Percentiles rank a stretch among this genome's conserved stretches.
Conservation (phyloP, 1,140 invertebrate species). For the Eurytemora carolleeae region DNA sequence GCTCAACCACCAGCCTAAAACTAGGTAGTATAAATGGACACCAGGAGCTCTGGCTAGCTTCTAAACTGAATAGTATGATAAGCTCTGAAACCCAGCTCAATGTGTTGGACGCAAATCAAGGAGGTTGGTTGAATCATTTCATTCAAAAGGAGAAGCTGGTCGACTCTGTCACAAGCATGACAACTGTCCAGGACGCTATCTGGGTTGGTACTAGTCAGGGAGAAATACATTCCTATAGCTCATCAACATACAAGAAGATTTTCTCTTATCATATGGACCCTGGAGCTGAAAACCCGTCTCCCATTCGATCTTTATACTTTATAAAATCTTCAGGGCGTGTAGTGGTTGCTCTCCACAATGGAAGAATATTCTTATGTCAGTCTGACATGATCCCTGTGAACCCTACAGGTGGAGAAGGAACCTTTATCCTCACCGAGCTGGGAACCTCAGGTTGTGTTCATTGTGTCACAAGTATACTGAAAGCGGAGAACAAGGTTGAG, state of each 20-base stretch:
- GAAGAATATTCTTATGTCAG: conserved; percentile 48
- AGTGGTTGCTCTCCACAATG: conserved; percentile 47
- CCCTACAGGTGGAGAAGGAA: conserved; percentile 40
- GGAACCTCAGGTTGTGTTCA: conserved; percentile 24
- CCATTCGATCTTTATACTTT: not conserved
- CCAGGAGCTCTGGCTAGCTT: conserved; percentile 5
- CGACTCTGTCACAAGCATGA: conserved; percentile 22
- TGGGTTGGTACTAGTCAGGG: conserved; percentile 70
- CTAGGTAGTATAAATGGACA: not conserved
- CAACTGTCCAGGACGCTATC: conserved; percentile 37
- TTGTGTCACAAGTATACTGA: conserved; percentile 1
- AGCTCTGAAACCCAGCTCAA: not conserved
- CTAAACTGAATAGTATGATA: not conserved
- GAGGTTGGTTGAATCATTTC: conserved; percentile 13
- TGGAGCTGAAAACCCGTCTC: not conserved
- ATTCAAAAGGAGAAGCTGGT: conserved; percentile 19
- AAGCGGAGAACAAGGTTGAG: conserved; percentile 27
- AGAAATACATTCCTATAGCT: conserved; percentile 47
- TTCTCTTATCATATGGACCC: conserved; percentile 13
- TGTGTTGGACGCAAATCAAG: not conserved
- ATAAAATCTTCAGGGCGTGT: conserved; percentile 35
- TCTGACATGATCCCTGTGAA: conserved; percentile 36
- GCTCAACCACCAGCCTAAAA: not conserved
- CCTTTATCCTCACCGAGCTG: conserved; percentile 52
- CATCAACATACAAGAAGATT: not conserved